A percentile compares a stretch with the other conserved stretches of the same genome.
Conservation (phyloP, 2,797 vertebrate species). For the Hipposideros larvatus region DNA sequence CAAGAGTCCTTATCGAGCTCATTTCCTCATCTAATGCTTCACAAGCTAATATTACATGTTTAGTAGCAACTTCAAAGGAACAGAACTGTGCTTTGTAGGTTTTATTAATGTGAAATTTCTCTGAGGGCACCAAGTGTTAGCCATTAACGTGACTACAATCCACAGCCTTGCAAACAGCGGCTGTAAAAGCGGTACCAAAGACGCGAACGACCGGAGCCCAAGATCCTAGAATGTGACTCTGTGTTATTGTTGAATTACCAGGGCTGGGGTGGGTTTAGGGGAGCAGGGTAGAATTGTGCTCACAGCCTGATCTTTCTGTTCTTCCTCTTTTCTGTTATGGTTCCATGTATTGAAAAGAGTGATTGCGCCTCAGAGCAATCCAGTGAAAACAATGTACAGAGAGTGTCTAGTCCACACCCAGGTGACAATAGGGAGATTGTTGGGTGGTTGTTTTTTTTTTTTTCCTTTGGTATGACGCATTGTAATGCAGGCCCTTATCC, state of each 20-base stretch:
- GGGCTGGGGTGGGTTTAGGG: neutral
- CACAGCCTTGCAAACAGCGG: slow-evolving; percentile 17
- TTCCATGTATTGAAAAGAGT: neutral
- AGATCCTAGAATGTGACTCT: neutral
- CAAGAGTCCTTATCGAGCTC: slow-evolving; percentile 92
- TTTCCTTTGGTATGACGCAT: neutral
- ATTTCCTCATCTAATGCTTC: slow-evolving; percentile 92
- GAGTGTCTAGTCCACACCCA: neutral
- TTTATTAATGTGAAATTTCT: slow-evolving; percentile 83
- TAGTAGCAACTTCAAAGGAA: slow-evolving; percentile 88
- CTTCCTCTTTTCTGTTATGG: neutral
- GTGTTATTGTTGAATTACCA: neutral
- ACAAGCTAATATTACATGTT: slow-evolving; percentile 93
- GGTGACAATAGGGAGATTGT: neutral
- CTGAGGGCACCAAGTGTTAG: slow-evolving; percentile 77
- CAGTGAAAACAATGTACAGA: neutral
- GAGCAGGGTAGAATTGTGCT: fast-evolving
- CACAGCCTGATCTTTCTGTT: neutral
- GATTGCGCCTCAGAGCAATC: neutral
- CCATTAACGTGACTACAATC: slow-evolving; percentile 61
- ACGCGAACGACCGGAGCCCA: neutral
- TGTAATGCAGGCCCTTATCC: neutral
- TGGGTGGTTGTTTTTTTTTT: too few relatives aligned
- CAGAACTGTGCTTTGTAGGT: slow-evolving; percentile 77
- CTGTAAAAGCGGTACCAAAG: slow-evolving; percentile 60